Percentiles rank a stretch among this genome's conserved stretches.
These are phyloP conservation scores for Thyatira batis DNA, from an alignment of 2,888 invertebrate species.

Conservation along the genomic window DNA sequence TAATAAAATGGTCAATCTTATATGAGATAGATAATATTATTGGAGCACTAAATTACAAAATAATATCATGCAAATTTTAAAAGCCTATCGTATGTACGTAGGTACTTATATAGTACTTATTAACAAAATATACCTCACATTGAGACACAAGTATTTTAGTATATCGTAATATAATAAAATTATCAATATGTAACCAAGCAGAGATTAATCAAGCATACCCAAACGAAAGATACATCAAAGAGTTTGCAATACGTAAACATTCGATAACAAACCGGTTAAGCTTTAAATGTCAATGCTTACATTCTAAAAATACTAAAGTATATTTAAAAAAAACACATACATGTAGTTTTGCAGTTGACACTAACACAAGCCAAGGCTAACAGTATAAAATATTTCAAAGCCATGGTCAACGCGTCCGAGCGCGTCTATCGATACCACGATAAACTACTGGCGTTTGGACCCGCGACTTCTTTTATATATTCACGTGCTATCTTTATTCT, in stretches of 20 bases:
- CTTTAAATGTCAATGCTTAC: background rate
- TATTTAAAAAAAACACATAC: constrained; percentile 50
- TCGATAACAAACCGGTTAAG: background rate
- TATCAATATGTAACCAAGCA: background rate
- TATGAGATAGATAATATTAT: no score
- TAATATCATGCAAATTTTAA: no score
- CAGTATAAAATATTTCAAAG: constrained; percentile 61
- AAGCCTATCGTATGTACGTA: no score
- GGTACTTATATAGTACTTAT: no score
- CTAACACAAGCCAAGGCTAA: constrained; percentile 56
- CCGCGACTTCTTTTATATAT: constrained; percentile 65
- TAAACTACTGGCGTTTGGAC: constrained; percentile 39
- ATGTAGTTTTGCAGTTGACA: constrained; percentile 63
- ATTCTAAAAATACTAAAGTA: constrained; percentile 9
- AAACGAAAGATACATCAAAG: background rate
- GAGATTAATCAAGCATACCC: background rate
- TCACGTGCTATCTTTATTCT: constrained; percentile 46
- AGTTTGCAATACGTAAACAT: background rate
- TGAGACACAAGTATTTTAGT: background rate
- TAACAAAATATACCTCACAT: no score
- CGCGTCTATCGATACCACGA: constrained; percentile 43
- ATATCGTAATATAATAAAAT: background rate
- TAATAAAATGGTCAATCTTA: no score
- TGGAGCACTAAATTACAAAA: no score
- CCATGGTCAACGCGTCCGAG: constrained; percentile 69